Conservation (phyloP, 1,140 invertebrate genomes). For the Brachionus asplanchnoidis region DNA sequence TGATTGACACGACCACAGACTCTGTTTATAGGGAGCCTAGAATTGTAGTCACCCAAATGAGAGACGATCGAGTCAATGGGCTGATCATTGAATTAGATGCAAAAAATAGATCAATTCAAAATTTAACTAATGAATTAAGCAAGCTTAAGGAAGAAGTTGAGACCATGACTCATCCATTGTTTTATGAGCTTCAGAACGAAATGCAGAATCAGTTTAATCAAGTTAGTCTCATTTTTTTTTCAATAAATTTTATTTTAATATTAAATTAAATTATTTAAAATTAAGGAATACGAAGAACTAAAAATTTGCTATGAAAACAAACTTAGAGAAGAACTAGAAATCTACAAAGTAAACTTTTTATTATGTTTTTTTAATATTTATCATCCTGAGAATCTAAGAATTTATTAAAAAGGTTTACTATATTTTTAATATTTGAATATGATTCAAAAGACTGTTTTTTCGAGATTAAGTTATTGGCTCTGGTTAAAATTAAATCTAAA, state of each 20-base stretch:
- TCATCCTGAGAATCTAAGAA: background rate
- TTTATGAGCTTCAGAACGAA: background rate
- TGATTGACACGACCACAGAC: background rate
- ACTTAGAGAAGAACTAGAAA: conserved; percentile 31
- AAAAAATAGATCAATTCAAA: background rate
- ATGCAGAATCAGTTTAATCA: conserved; percentile 10
- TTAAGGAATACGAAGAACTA: conserved; percentile 6
- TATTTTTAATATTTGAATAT: background rate
- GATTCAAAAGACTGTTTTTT: background rate
- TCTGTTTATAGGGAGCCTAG: background rate
- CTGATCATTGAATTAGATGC: background rate
- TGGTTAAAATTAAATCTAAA: background rate
- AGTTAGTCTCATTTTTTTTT: background rate
- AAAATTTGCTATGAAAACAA: conserved; percentile 13
- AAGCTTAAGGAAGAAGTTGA: conserved; percentile 21
- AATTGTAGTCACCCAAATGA: background rate
- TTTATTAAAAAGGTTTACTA: background rate
- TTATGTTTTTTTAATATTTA: background rate
- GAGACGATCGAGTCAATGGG: background rate
- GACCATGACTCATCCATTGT: background rate
- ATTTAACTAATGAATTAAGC: background rate
- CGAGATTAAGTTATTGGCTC: background rate
- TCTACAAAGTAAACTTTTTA: conserved; percentile 19
- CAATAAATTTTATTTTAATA: background rate
- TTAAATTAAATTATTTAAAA: background rate